Conservation (phyloP, 1,140 invertebrate genomes). For the Zelostemma sp. region DNA sequence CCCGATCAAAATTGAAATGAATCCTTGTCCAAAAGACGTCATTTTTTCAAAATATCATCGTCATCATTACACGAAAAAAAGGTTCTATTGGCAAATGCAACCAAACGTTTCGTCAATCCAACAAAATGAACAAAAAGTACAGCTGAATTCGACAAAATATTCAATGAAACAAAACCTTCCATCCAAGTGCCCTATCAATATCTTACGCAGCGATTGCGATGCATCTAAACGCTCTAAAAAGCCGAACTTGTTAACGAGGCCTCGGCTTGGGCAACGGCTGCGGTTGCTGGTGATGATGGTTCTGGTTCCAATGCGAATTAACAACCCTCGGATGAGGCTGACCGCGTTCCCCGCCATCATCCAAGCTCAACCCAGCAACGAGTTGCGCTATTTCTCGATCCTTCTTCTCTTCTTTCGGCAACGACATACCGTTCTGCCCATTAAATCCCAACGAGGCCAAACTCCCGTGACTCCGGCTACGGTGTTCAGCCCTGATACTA, state of each 20-base stretch:
- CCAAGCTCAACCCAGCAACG: constrained; percentile 87
- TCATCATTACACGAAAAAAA: too few relatives aligned
- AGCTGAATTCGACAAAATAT: too few relatives aligned
- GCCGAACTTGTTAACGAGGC: constrained; percentile 56
- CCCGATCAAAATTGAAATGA: too few relatives aligned
- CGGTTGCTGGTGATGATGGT: constrained; percentile 52
- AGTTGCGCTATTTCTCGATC: constrained; percentile 92
- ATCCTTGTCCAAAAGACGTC: too few relatives aligned
- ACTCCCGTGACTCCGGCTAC: constrained; percentile 90
- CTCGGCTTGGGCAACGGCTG: constrained; percentile 65
- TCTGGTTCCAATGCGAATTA: constrained; percentile 59
- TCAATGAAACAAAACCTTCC: too few relatives aligned
- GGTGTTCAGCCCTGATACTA: constrained; percentile 92
- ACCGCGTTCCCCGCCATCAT: constrained; percentile 80
- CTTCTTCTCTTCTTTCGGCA: constrained; percentile 82
- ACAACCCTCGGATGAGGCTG: constrained; percentile 71
- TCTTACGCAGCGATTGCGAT: too few relatives aligned
- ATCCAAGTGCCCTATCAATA: too few relatives aligned
- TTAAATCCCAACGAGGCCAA: constrained; percentile 81
- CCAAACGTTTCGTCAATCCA: too few relatives aligned
- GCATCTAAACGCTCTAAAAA: background rate
- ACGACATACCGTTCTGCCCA: constrained; percentile 58
- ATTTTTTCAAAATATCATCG: too few relatives aligned
- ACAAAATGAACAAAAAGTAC: too few relatives aligned
- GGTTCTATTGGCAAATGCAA: too few relatives aligned